Evolutionary conservation across 2,888 invertebrate species (phyloP), one percentile per base, ranked within the genome.

Genomic region (Luffia ferchaultella): DNA sequence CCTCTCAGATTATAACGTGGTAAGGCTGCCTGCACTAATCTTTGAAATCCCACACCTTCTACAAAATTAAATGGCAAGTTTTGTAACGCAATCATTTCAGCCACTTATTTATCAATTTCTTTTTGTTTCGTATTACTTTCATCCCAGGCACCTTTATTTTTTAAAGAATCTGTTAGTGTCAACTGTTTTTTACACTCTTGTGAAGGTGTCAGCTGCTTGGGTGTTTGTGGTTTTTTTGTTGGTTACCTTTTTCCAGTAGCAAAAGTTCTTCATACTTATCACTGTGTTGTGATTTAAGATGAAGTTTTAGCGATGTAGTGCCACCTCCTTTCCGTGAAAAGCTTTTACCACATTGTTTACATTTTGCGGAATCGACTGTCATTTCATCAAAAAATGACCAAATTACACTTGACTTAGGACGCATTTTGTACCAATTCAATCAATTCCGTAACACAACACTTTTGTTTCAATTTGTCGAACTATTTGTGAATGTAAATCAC

Each of bases 301-400:
- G 50, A 53, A 51, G 51, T 53, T 51, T 53, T 2, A 51, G 44
- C 18, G 53, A 53, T 16, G 49, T 53, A 53, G 51, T 53, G 49
- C 44, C 49, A 51, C 51, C 51, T 51, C 53, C 51, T 53, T 51
- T 53, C 17, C 45, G 45, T 45, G 45, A 45, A 45, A 45, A 45
- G n/a, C 43, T 49, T 52, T 30, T 30, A 46, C 45, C 47, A 49
- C 45, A 51, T 40, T 51, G 53, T 53, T 53, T 50, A 51, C 53
- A 53, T 53, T 53, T 48, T 48, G 53, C 46, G 9, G 45, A 50
- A 53, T 53, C 44, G 20, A 43, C 49, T n/a, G 19, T 53, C 9
- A 53, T 40, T 50, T 48, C 46, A 51, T 49, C 45, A 48, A 50
- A 50, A 50, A 47, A 20, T 16, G 19, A 44, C 18, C 43, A 2